Base-by-base conservation (phyloP, 2,888 invertebrate species). In the Lissonota sp. region DNA sequence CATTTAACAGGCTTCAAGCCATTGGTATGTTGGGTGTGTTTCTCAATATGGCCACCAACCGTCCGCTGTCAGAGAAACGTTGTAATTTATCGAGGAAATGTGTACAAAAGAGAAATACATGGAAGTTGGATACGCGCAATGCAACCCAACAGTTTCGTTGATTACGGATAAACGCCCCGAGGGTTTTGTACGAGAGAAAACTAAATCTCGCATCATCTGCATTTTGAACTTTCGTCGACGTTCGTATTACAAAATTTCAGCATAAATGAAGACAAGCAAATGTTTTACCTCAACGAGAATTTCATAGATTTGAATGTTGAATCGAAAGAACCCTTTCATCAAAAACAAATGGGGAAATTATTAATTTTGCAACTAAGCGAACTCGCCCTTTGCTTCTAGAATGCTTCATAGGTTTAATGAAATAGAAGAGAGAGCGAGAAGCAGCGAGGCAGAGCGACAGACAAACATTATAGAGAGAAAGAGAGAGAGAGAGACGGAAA, bases 91-190 rank as follows among this genome's bases (percentile, higher is more conserved):
- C 26, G 53, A 53, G 73, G 64, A 8, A 26, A 3, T 26, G 26
- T 26, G 26, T 26, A 16, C 40, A 44, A 64, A 14, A 44, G 46
- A 42, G 63, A 39, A 67, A 63, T 42, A 26, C 1, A 26, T 58
- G 69, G 63, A 73, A 72, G 67, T 63, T 44, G 72, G 63, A 69
- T 77, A 44, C 44, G 44, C 71, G n/a, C 16, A 26, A 49, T 6
- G n/a, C 7, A 12, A 49, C 37, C 60, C 53, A 44, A 63, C 46
- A 67, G 67, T 67, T 76, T 80, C 53, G 62, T 72, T 73, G 62
- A 49, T 63, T 72, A 76, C 49, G 55, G 42, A 63, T 63, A 62
- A 60, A 74, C 62, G 74, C 51, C 57, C 46, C 49, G 37, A 6
- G 16, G n/a, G 6, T 40, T 49, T 51, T 57, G 37, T 44, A 46